phyloP scores from a whole-genome alignment of 2,888 invertebrate genomes.

The Mesoligia furuncula region DNA sequence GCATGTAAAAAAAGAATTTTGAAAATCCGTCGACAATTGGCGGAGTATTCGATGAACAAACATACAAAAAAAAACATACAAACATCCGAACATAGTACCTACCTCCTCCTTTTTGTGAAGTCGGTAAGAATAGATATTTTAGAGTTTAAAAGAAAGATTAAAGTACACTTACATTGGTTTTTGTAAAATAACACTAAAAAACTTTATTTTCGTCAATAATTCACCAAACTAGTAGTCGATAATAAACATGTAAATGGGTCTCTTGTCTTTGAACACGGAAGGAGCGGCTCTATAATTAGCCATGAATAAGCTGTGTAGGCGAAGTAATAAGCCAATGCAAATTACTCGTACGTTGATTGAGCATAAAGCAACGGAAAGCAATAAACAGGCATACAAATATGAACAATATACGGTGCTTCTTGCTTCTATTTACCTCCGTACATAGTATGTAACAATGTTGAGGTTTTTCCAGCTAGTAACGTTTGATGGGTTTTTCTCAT shows the following conservation, averaged over 20 bases:
- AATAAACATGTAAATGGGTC: constrained; percentile 1
- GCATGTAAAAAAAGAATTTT: too few species aligned
- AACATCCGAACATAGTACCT: too few species aligned
- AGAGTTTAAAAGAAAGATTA: too few species aligned
- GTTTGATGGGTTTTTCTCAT: neutral
- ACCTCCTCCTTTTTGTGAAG: too few species aligned
- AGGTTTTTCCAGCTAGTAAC: constrained; percentile 2
- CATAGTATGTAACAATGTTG: neutral
- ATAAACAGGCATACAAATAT: constrained; percentile 29
- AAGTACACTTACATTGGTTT: too few species aligned
- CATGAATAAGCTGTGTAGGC: constrained; percentile 15
- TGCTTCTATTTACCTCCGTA: neutral
- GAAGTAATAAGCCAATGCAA: constrained; percentile 25
- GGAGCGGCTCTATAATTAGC: constrained; percentile 37
- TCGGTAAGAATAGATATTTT: too few species aligned
- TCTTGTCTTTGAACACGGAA: constrained; percentile 28
- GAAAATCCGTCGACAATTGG: too few species aligned
- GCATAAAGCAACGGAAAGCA: constrained; percentile 5
- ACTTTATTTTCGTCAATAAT: too few species aligned
- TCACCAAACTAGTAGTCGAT: neutral
- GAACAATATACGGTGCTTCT: constrained; percentile 7
- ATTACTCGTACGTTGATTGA: constrained; percentile 30
- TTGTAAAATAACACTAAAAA: too few species aligned
- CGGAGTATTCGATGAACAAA: too few species aligned
- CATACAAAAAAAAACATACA: too few species aligned